Evolutionary conservation across 2,113 vertebrate genomes (phyloP).

Genomic region (Pterocles burchelli): DNA sequence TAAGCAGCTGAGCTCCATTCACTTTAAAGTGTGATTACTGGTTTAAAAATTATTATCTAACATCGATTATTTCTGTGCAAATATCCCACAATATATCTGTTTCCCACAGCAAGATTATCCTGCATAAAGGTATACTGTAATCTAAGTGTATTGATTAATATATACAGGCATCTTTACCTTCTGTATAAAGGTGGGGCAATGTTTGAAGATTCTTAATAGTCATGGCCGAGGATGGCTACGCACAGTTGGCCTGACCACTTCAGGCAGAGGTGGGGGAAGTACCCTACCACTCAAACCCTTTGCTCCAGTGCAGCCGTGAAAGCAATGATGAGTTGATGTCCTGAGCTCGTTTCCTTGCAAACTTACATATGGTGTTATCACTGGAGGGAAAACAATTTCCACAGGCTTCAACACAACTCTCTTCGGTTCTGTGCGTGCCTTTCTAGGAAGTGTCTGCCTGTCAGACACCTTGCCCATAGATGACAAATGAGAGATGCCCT

Average conservation of each 20-base stretch:
- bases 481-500: neutral
- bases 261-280: neutral
- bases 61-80: neutral
- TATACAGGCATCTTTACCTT: neutral
- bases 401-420: conserved; percentile 67
- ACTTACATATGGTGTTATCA: conserved; percentile 37
- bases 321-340: neutral
- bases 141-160: neutral
- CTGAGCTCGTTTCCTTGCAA: neutral
- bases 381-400: conserved; percentile 75
- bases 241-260: neutral
- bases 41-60: neutral
- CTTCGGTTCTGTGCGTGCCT: conserved; percentile 2
- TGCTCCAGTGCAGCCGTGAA: conserved; percentile 14
- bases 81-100: neutral
- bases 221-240: conserved; percentile 43
- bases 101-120: neutral
- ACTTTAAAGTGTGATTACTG: neutral
- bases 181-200: neutral
- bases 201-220: conserved; percentile 57
- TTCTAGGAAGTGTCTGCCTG: neutral
- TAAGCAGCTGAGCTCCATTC: neutral
- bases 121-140: neutral
- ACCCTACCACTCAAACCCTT: neutral
- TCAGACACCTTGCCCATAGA: neutral